Evolutionary conservation across 2,888 invertebrate species (phyloP).

Genomic region (Mayetiola destructor): DNA sequence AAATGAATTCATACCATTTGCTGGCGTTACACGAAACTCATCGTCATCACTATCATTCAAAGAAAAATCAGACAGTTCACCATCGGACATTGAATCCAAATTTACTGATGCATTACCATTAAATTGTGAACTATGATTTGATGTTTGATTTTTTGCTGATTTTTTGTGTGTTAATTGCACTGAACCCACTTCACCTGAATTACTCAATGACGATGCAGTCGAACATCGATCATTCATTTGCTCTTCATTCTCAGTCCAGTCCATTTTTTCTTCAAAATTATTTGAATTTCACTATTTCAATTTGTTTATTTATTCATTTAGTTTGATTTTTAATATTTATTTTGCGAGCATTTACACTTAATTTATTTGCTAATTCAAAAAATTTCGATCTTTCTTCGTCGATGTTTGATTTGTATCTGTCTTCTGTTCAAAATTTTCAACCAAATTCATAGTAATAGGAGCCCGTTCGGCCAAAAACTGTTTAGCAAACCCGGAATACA

Average conservation of each 20-base stretch:
- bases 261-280: conserved; percentile 14
- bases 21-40: conserved; percentile 27
- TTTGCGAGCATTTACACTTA: background rate
- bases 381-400: too few relatives aligned
- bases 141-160: background rate
- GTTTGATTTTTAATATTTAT: background rate
- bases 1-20: too few relatives aligned
- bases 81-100: conserved; percentile 31
- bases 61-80: conserved; percentile 47
- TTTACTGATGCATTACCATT: conserved; percentile 21
- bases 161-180: conserved; percentile 3
- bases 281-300: background rate
- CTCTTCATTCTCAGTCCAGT: conserved; percentile 18
- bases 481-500: too few relatives aligned
- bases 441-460: background rate
- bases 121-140: conserved; percentile 11
- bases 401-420: too few relatives aligned
- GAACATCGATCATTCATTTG: conserved; percentile 14
- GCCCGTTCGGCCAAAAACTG: too few relatives aligned
- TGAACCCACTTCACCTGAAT: conserved; percentile 15
- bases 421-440: background rate
- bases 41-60: conserved; percentile 68
- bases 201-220: conserved; percentile 17
- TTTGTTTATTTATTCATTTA: background rate
- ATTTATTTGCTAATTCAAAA: background rate